Evolutionary conservation across 2,888 invertebrate species (phyloP).

Genomic region (Ophion costatus): DNA sequence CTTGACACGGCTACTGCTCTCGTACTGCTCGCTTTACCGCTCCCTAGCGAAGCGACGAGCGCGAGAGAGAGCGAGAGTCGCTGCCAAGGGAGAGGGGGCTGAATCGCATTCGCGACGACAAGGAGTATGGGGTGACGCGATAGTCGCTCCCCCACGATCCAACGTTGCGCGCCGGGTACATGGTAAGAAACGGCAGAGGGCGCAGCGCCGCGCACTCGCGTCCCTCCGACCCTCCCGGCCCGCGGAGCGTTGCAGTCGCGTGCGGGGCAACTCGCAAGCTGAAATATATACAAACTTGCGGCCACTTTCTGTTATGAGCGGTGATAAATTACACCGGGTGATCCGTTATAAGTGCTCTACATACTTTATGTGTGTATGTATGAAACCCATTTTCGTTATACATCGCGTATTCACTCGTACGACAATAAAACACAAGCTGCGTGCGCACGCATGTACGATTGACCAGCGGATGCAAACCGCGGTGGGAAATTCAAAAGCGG

Average conservation of each 20-base stretch:
- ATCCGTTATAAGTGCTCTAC: slow-evolving; percentile 59
- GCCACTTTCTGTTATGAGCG: slow-evolving; percentile 79
- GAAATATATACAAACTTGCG: slow-evolving; percentile 81
- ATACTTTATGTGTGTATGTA: slow-evolving; percentile 33
- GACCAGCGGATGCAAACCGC: too few relatives aligned
- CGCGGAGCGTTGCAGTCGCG: slow-evolving; percentile 45
- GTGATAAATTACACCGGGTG: slow-evolving; percentile 78
- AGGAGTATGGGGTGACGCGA: slow-evolving; percentile 62
- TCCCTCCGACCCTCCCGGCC: slow-evolving; percentile 15
- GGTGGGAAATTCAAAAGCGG: too few relatives aligned
- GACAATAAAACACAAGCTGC: too few relatives aligned
- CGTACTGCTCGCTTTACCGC: slow-evolving; percentile 1
- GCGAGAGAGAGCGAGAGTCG: slow-evolving; percentile 5
- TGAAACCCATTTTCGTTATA: not conserved
- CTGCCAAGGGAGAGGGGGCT: slow-evolving; percentile 40
- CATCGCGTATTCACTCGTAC: too few relatives aligned
- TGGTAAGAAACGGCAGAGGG: slow-evolving; percentile 63
- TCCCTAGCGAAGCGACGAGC: slow-evolving; percentile 1
- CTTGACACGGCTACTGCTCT: slow-evolving; percentile 38
- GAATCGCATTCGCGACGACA: slow-evolving; percentile 56
- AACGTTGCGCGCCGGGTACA: slow-evolving; percentile 37
- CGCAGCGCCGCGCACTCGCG: slow-evolving; percentile 51
- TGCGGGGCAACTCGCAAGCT: slow-evolving; percentile 66
- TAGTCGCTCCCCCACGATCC: slow-evolving; percentile 48
- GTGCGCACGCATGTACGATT: too few relatives aligned